Base-by-base conservation (phyloP, 2,113 vertebrate genomes). In the Ardeotis arabs region DNA sequence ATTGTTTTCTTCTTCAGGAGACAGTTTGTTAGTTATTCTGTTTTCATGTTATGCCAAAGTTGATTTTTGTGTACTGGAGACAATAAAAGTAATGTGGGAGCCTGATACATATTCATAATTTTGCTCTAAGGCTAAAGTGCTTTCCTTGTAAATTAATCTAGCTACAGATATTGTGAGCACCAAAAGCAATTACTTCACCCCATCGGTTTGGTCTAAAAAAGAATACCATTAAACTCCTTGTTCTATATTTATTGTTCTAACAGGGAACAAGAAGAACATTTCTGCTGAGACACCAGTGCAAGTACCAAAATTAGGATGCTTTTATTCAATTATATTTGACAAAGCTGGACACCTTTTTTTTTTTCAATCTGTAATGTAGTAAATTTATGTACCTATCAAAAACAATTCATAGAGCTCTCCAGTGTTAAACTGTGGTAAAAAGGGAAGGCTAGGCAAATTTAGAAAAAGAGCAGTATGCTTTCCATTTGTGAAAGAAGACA, bases 161-260 rank as follows among this genome's bases (percentile, higher is more conserved):
- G 87, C 70, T 33, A 87, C 73, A 96, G 86, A 97, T 96, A 95
- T 41, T 84, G 91, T 88, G 50, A 96, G 68, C 39, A 96, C 90
- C 92, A 95, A 95, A 97, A 95, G 94, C 91, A 96, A 97, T 96
- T 98, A 95, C 90, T 97, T 96, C 85, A 96, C 59, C 77, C 87
- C 87, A 93, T 96, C 94, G 90, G 87, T 96, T 96, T 96, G 79
- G 82, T 92, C 87, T 94, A 92, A 96, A 90, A 96, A 92, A 93
- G 96, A 96, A 95, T 95, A 66, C 56, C 62, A 89, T 95, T 96
- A 89, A 90, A 63, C 77, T 89, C 70, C 89, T 92, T 94, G 84
- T 90, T 96, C 87, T 87, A 45, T 96, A 87, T 94, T 92, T 93
- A 90, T 93, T 84, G 74, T 89, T 94, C 56, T 95, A 97, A 89